Conservation (phyloP, 2,113 vertebrate species). For the Bos taurus region DNA sequence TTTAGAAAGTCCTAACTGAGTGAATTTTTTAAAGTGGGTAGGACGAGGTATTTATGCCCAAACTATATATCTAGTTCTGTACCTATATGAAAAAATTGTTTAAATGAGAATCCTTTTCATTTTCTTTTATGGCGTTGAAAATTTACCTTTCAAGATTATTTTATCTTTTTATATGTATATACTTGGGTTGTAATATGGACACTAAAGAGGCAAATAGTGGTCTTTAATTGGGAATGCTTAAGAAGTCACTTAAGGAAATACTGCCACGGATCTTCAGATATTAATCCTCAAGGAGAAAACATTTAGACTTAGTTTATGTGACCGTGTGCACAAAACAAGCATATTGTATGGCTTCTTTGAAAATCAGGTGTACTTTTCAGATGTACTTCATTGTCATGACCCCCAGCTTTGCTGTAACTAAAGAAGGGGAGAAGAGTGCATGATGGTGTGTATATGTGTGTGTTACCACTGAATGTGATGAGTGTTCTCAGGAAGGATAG, state of each 20-base stretch:
- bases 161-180: not conserved
- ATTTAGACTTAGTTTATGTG: not conserved
- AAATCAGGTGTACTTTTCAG: not conserved
- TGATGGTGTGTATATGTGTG: not conserved
- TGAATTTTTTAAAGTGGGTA: not conserved
- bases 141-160: not conserved
- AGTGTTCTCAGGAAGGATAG: conserved; percentile 50
- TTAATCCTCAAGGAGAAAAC: not conserved
- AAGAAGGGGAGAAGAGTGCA: not conserved
- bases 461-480: not conserved
- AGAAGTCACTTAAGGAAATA: not conserved
- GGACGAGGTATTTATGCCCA: not conserved
- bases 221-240: not conserved
- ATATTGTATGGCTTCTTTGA: not conserved
- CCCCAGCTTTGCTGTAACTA: not conserved
- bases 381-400: not conserved
- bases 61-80: not conserved
- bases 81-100: not conserved
- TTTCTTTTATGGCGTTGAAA: not conserved
- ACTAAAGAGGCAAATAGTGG: not conserved
- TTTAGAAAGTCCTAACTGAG: conserved; percentile 19
- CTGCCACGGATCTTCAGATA: not conserved
- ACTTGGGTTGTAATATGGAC: not conserved
- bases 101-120: not conserved
- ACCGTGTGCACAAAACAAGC: not conserved